A percentile compares a stretch with the other conserved stretches of the same genome.
Evolutionary conservation across 1,140 invertebrate genomes (phyloP).

Genomic region (Meloidogyne exigua): DNA sequence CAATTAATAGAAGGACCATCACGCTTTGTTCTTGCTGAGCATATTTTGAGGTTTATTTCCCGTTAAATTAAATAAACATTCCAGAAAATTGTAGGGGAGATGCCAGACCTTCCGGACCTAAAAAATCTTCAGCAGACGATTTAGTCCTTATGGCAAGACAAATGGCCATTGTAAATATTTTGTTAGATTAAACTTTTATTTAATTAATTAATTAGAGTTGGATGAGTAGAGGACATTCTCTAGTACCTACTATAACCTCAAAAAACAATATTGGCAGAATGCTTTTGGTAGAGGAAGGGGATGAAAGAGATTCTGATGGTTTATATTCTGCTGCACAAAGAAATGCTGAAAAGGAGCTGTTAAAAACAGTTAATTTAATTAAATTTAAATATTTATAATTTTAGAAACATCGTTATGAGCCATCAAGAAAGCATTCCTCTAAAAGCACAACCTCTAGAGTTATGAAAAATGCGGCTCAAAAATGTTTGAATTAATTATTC

Average conservation of each 20-base stretch:
- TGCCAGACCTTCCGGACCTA: background rate
- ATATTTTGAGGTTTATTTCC: conserved; percentile 8
- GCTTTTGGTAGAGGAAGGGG: conserved; percentile 9
- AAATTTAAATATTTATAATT: background rate
- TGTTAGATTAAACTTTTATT: background rate
- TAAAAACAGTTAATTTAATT: conserved; percentile 23
- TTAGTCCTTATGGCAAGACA: conserved; percentile 18
- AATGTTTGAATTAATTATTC: background rate
- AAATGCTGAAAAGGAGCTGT: conserved; percentile 20
- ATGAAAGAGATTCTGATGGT: conserved; percentile 14
- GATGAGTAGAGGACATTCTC: conserved; percentile 14
- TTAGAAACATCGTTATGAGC: conserved; percentile 10
- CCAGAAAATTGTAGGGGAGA: conserved; percentile 1
- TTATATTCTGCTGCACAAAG: conserved; percentile 25
- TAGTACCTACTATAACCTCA: conserved; percentile 8
- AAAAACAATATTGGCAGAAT: background rate
- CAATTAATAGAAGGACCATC: background rate
- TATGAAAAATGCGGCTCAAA: conserved; percentile 11
- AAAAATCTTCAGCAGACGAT: conserved; percentile 6
- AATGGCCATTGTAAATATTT: conserved; percentile 24
- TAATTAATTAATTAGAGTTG: conserved; percentile 13
- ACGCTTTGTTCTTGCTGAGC: conserved; percentile 24
- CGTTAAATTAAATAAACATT: background rate
- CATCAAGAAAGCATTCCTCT: background rate
- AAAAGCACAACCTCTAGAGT: conserved; percentile 13